Evolutionary conservation across 2,113 vertebrate species (phyloP).

Genomic region (Hassar affinis): DNA sequence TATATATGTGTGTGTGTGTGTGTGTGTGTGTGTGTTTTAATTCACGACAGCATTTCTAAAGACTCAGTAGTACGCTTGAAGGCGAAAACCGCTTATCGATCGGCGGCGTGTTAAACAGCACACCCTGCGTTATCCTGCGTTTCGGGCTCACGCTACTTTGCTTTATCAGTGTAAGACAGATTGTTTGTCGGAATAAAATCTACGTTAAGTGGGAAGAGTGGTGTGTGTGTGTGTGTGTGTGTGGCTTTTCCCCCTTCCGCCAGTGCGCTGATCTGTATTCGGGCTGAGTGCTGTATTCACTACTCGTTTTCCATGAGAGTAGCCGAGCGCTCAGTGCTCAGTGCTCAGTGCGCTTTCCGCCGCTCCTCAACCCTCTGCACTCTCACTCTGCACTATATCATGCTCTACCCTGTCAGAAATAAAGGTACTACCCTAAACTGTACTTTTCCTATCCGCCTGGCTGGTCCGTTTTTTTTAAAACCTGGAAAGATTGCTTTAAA

Average conservation of each 20-base stretch:
- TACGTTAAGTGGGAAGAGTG: background rate
- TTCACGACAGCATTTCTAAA: conserved; percentile 1
- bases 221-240: conserved; percentile 2
- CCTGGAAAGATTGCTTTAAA: background rate
- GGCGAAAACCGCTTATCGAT: background rate
- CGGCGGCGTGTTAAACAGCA: background rate
- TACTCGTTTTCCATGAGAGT: conserved; percentile 30
- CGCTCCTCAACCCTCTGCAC: background rate
- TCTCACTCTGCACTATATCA: background rate
- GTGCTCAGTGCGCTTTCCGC: conserved; percentile 22
- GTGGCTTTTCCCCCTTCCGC: background rate
- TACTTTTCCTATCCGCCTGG: background rate
- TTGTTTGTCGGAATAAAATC: conserved; percentile 7
- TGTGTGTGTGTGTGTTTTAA: background rate
- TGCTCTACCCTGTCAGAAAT: background rate
- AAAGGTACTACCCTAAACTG: background rate
- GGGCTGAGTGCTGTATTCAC: conserved; percentile 22
- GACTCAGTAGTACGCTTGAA: background rate
- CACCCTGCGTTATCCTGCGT: background rate
- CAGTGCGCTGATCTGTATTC: conserved; percentile 26
- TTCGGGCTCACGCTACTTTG: background rate
- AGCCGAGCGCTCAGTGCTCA: conserved; percentile 8
- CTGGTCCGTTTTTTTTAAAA: too few species aligned
- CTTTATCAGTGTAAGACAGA: background rate
- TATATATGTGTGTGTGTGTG: background rate